A percentile compares a stretch with the other conserved stretches of the same genome.
phyloP scores from a whole-genome alignment of 2,888 invertebrate species.

The Trachelus troglodyta region DNA sequence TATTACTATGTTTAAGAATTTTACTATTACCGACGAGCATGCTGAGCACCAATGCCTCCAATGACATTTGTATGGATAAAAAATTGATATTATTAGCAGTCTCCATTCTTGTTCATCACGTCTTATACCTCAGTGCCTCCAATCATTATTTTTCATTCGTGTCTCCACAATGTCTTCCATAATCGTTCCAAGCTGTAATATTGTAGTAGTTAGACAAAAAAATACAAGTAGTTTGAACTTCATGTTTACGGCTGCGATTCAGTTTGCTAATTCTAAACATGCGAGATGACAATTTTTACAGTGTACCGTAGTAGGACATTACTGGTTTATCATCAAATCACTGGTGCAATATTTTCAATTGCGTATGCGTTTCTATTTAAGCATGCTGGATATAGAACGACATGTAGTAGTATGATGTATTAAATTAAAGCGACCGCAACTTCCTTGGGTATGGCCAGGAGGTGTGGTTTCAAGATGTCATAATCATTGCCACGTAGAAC shows the following conservation, averaged over 20 bases:
- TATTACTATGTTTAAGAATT: neutral
- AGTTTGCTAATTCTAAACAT: neutral
- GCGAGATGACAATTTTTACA: neutral
- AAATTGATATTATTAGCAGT: too few species aligned
- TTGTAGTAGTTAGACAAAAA: neutral
- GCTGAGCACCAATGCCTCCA: neutral
- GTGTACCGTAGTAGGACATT: neutral
- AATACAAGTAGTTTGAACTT: neutral
- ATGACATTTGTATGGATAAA: neutral
- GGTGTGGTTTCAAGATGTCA: neutral
- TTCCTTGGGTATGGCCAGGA: neutral
- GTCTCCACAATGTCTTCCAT: neutral
- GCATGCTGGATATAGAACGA: neutral
- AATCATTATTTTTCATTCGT: neutral
- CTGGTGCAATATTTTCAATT: too few species aligned
- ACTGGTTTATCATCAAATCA: too few species aligned
- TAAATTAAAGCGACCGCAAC: neutral
- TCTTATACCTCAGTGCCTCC: neutral
- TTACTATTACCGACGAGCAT: neutral
- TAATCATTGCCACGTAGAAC: neutral
- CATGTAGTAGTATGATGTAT: neutral
- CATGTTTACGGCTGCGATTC: neutral
- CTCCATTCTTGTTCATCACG: too few species aligned
- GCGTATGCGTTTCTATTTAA: neutral
- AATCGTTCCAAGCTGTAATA: neutral